phyloP scores from a whole-genome alignment of 2,113 vertebrate genomes.

The Apodemus speciosus region DNA sequence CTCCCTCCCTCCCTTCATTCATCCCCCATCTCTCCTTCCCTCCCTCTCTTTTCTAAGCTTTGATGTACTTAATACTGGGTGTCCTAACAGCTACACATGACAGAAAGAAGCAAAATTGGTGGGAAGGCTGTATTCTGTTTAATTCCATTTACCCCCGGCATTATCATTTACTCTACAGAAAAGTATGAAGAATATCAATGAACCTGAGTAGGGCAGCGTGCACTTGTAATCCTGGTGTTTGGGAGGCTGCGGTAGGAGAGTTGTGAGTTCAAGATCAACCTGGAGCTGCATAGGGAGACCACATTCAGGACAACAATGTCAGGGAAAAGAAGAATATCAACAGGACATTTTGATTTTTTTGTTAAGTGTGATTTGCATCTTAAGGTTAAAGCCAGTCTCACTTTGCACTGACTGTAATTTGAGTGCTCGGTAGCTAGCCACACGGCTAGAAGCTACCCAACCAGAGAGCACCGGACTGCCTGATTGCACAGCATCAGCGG shows the following conservation, averaged over 20 bases:
- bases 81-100: not conserved
- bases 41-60: not conserved
- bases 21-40: too few species aligned
- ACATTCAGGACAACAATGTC: not conserved
- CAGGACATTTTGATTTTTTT: not conserved
- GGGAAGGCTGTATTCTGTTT: not conserved
- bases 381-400: not conserved
- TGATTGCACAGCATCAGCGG: not conserved
- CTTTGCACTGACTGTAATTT: too few species aligned
- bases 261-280: not conserved
- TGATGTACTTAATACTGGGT: not conserved
- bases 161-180: not conserved
- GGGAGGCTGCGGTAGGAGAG: not conserved
- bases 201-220: too few species aligned
- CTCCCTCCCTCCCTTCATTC: too few species aligned
- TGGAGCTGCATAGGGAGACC: not conserved
- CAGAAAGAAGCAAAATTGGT: not conserved
- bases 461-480: accelerated
- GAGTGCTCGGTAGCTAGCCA: too few species aligned
- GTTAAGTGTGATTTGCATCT: not conserved
- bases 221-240: not conserved
- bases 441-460: not conserved
- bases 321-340: not conserved
- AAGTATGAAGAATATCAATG: not conserved
- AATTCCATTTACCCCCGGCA: not conserved